Evolutionary conservation across 2,888 invertebrate genomes (phyloP).

Genomic region (Chymomyza amoena): DNA sequence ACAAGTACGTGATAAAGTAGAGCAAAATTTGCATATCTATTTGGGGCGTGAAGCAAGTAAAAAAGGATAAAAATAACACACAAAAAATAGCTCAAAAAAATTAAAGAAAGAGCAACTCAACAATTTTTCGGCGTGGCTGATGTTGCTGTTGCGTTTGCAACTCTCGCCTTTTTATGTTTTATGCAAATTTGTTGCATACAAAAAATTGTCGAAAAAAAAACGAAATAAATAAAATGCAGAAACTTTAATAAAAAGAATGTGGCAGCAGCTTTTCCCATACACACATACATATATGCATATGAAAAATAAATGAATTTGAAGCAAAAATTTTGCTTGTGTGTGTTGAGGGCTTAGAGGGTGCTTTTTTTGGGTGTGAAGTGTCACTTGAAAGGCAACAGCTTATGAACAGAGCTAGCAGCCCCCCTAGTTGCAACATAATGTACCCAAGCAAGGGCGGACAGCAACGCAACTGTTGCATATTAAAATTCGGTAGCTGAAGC

Average conservation of each 20-base stretch:
- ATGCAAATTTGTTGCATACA: constrained; percentile 70
- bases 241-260: constrained; percentile 66
- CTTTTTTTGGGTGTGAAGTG: constrained; percentile 24
- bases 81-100: constrained; percentile 26
- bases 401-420: background rate
- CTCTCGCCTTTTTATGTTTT: constrained; percentile 46
- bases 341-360: constrained; percentile 1
- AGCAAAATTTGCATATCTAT: constrained; percentile 63
- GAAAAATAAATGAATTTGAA: constrained; percentile 53
- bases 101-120: constrained; percentile 52
- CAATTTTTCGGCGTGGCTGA: constrained; percentile 55
- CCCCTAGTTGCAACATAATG: constrained; percentile 40
- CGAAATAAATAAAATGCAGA: constrained; percentile 39
- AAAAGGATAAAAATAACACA: constrained; percentile 33
- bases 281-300: background rate
- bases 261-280: constrained; percentile 23
- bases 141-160: constrained; percentile 33
- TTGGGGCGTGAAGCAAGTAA: constrained; percentile 40
- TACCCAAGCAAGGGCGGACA: constrained; percentile 1
- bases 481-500: background rate
- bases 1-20: constrained; percentile 28
- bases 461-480: constrained; percentile 15
- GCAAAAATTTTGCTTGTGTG: constrained; percentile 2
- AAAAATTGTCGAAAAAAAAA: constrained; percentile 43
- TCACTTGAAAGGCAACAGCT: constrained; percentile 69